These are phyloP conservation scores for Mormyrops attenuatus DNA, from an alignment of 2,797 vertebrate genomes.

Conservation along the genomic window DNA sequence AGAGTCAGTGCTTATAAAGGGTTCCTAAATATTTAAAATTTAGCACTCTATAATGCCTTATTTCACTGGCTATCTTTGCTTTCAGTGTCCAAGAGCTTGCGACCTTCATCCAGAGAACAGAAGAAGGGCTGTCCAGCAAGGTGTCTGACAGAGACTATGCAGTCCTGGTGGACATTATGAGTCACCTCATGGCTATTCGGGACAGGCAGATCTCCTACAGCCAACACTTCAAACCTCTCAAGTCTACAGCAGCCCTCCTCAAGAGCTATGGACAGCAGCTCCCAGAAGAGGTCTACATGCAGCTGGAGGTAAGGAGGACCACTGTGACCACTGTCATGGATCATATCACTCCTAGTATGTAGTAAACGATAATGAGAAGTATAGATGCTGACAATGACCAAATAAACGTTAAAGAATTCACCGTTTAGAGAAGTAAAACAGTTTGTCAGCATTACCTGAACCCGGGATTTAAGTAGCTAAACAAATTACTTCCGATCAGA, in stretches of 20 bases:
- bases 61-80: not conserved
- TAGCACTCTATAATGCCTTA: not conserved
- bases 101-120: constrained; percentile 57
- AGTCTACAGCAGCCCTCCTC: constrained; percentile 62
- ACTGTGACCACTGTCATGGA: not conserved
- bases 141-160: constrained; percentile 56
- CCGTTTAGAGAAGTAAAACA: not conserved
- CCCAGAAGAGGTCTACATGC: constrained; percentile 55
- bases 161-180: constrained; percentile 57
- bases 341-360: not conserved
- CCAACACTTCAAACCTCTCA: constrained; percentile 64
- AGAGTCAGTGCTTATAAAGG: not conserved
- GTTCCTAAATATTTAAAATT: not conserved
- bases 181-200: constrained; percentile 59
- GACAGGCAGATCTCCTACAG: constrained; percentile 59
- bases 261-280: constrained; percentile 65
- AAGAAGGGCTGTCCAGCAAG: constrained; percentile 55
- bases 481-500: not conserved
- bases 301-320: constrained; percentile 57
- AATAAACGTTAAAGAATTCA: not conserved
- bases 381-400: not conserved
- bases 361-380: not conserved
- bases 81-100: constrained; percentile 60
- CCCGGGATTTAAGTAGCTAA: not conserved
- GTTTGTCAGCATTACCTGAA: not conserved